Base-by-base conservation (phyloP, 2,797 vertebrate species). In the Morus bassanus region DNA sequence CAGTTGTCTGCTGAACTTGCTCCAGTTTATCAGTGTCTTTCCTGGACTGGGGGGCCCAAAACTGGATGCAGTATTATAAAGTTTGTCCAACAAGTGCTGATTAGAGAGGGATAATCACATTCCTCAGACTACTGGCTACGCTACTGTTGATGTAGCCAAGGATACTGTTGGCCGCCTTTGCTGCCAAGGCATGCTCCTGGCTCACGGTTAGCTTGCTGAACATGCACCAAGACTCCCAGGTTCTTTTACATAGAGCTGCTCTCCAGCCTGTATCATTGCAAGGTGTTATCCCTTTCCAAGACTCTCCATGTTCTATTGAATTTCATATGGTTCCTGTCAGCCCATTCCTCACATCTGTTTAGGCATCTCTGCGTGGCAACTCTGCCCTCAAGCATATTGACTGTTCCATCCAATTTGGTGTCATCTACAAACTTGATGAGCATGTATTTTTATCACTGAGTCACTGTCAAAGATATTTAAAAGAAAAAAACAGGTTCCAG, bases 171-270 rank as follows among this genome's bases (percentile, higher is more conserved):
- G 50, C 57, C 27, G 35, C 28, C 63, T 95, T 92, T 95, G 57
- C 72, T 96, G 95, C 95, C 95, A 97, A 97, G 91, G 84, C 93
- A 97, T 80, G 37, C 91, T 96, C 91, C 89, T 97, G 91, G 95
- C 95, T 96, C 35, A 12, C 0, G 0, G 73, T 88, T 92, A 30
- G 11, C 60, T 83, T 96, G 91, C 95, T 95, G 91, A 96, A 94
- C 65, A 33, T 83, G 68, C 82, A 96, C 48, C 68, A 89, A 56
- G 67, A 33, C 61, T 91, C 63, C 27, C 41, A 79, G 64, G 56
- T 64, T 87, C 61, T 94, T 89, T 83, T 74, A 73, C 57, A 70
- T 2, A 74, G 39, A 65, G 14, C 84, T 93, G 41, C 31, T 94
- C 31, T 4, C 6, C 2, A 10, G 67, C 67, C 48, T 77, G 25